Conservation (phyloP, 1,140 invertebrate genomes). For the Olivierus martensii region DNA sequence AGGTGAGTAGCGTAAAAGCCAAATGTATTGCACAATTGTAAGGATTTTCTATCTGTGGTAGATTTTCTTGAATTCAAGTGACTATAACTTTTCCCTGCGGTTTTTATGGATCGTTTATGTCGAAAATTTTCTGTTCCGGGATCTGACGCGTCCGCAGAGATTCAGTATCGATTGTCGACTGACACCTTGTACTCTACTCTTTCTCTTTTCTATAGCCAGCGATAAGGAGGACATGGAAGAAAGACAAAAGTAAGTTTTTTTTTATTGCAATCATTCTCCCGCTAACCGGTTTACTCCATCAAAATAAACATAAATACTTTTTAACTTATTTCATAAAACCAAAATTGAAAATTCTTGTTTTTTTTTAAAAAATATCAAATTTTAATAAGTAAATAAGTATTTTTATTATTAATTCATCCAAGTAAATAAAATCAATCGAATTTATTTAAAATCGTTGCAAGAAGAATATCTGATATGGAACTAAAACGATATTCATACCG, state of each 20-base stretch:
- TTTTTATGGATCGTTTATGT: not conserved
- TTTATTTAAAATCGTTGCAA: too few relatives aligned
- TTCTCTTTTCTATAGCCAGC: conserved; percentile 7
- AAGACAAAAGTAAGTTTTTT: conserved; percentile 11
- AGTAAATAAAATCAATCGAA: too few relatives aligned
- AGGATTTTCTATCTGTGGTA: not conserved
- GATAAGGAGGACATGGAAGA: conserved; percentile 13
- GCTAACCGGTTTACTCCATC: too few relatives aligned
- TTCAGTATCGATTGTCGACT: not conserved
- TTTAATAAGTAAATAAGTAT: too few relatives aligned
- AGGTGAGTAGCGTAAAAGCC: conserved; percentile 2
- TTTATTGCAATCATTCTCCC: not conserved
- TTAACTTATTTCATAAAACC: too few relatives aligned
- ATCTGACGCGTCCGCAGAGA: not conserved
- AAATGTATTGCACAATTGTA: not conserved
- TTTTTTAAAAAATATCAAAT: too few relatives aligned
- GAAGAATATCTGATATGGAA: too few relatives aligned
- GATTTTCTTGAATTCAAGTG: not conserved
- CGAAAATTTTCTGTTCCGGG: not conserved
- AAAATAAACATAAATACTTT: too few relatives aligned
- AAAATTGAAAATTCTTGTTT: too few relatives aligned
- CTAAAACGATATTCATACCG: too few relatives aligned
- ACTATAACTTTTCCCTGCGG: not conserved
- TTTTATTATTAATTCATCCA: too few relatives aligned
- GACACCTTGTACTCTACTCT: not conserved